These are phyloP conservation scores for Onychostruthus taczanowskii DNA, from an alignment of 2,113 vertebrate genomes.

Conservation along the genomic window DNA sequence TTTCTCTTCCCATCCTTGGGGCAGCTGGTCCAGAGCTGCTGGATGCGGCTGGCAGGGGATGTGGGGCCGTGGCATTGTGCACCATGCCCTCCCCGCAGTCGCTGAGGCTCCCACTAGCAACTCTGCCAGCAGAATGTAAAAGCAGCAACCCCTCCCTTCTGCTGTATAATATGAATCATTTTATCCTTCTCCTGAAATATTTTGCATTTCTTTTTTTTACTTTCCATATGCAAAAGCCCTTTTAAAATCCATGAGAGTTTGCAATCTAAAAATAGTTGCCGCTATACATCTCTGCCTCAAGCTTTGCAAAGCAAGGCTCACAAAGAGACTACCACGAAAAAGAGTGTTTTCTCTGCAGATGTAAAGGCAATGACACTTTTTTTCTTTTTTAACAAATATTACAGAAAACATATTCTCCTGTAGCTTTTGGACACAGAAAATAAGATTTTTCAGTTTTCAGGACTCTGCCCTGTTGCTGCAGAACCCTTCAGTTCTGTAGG, in stretches of 20 bases:
- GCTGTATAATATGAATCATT: slow-evolving; percentile 34
- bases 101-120: not conserved
- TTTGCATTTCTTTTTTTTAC: slow-evolving; percentile 18
- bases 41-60: not conserved
- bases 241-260: slow-evolving; percentile 57
- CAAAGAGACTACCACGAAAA: not conserved
- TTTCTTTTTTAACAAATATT: not conserved
- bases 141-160: not conserved
- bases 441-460: not conserved
- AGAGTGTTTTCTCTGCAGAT: slow-evolving; percentile 8
- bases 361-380: not conserved
- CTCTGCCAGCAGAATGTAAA: not conserved
- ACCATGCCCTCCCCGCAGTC: fast-evolving
- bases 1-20: not conserved
- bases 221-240: slow-evolving; percentile 59
- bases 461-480: not conserved
- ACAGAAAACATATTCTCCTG: not conserved
- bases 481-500: not conserved
- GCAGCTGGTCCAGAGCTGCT: not conserved
- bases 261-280: slow-evolving; percentile 17
- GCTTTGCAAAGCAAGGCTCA: slow-evolving; percentile 19
- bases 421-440: not conserved
- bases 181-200: slow-evolving; percentile 48
- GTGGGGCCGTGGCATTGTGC: fast-evolving
- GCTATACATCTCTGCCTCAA: slow-evolving; percentile 18